Evolutionary conservation across 1,140 invertebrate species (phyloP), one percentile per base, ranked within the genome.

Genomic region (Aphidius ervi): DNA sequence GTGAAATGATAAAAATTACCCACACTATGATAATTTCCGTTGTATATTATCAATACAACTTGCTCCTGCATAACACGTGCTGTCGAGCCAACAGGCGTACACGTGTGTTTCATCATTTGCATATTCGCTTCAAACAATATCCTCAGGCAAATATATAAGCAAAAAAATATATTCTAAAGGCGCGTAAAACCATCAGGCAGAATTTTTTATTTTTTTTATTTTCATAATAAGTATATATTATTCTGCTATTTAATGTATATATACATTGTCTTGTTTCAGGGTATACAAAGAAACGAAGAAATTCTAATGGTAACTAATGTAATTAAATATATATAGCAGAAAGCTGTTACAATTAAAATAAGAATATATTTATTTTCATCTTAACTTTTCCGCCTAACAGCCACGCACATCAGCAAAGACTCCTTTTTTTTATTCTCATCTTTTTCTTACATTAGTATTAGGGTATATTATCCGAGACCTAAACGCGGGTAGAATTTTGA

Each of bases 121-220:
- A 80, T 80, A 80, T 79, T 78, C 74, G 76, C 77, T 78, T 78
- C 73, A 77, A 79, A 80, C 76, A 77, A 79, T 79, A 79, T 77
- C 71, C 72, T 65, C 67, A 67, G 45, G 61, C 16, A 16, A 16
- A 16, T 16, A 16, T 16, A 16, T 16, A 16, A 16, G 16, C 16
- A 16, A 16, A 16, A 16, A 16, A 16, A 16, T 16, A 16, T 16
- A 16, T 16, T 16, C 16, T 16, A 16, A 16, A 16, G 16, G 16
- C 16, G 16, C 16, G 16, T 16, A 16, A 16, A 16, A 16, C 16
- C 16, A 16, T 16, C 16, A 16, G 16, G 16, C 16, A 16, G 16
- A 0, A 16, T 16, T 16, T 16, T 16, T 16, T 16, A 16, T 16
- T 16, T 16, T 16, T 16, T 16, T 16, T 16, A 16, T 16, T 16